phyloP scores from a whole-genome alignment of 1,140 invertebrate species.

The Scaptodrosophila lebanonensis region DNA sequence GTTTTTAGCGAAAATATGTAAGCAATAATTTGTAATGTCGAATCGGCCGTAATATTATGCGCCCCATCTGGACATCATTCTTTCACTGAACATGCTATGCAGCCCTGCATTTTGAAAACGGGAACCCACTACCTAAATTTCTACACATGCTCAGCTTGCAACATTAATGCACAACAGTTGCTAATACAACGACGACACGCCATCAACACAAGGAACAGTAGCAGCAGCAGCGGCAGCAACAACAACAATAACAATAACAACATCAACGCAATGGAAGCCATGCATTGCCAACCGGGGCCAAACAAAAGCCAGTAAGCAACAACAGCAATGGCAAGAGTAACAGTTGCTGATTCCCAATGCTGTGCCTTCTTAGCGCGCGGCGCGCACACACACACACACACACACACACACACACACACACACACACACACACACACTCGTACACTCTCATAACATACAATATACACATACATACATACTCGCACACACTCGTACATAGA shows the following conservation, averaged over 20 bases:
- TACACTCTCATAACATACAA: neutral
- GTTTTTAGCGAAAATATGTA: no score
- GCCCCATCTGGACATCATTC: no score
- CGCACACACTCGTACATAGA: no score
- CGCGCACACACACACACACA: conserved; percentile 13
- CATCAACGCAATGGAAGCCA: conserved; percentile 6
- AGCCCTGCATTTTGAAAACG: no score
- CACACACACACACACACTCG: conserved; percentile 5
- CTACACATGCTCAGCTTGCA: conserved; percentile 9
- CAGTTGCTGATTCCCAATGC: conserved; percentile 3
- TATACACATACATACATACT: no score
- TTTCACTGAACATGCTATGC: no score
- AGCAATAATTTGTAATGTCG: no score
- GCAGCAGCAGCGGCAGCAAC: no score
- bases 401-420: conserved; percentile 5
- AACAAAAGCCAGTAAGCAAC: conserved; percentile 69
- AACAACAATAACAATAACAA: conserved; percentile 6
- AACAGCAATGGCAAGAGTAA: conserved; percentile 27
- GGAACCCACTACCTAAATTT: conserved; percentile 14
- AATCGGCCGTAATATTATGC: no score
- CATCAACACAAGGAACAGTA: no score
- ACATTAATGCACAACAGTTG: conserved; percentile 42
- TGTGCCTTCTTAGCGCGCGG: conserved; percentile 11
- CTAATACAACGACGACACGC: conserved; percentile 48
- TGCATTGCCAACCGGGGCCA: conserved; percentile 21